These are phyloP conservation scores for Eristalis tenax DNA, from an alignment of 2,888 invertebrate species.

Conservation along the genomic window DNA sequence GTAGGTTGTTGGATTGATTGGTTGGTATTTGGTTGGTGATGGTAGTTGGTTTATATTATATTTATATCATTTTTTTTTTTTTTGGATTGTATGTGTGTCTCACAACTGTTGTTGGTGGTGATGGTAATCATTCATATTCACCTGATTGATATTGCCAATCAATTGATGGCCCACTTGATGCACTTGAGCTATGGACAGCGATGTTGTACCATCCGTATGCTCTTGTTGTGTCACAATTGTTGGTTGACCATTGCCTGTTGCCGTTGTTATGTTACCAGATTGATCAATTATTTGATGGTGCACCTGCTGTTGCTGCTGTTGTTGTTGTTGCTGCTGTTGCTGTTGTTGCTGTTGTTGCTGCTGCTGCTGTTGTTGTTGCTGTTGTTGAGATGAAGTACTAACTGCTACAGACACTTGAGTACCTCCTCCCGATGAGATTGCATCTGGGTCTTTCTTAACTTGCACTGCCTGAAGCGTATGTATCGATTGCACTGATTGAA, in stretches of 20 bases:
- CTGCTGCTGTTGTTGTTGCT: constrained; percentile 75
- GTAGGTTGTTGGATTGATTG: constrained; percentile 50
- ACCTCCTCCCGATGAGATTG: constrained; percentile 72
- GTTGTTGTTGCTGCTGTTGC: constrained; percentile 75
- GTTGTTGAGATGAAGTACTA: constrained; percentile 69
- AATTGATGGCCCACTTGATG: constrained; percentile 82
- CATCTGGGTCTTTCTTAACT: constrained; percentile 81
- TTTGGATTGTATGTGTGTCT: constrained; percentile 54
- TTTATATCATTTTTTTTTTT: constrained; percentile 13
- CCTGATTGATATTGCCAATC: constrained; percentile 81
- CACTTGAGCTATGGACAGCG: constrained; percentile 81
- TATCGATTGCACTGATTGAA: constrained; percentile 80
- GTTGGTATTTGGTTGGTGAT: constrained; percentile 48
- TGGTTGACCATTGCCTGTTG: constrained; percentile 74
- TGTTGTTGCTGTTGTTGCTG: constrained; percentile 75
- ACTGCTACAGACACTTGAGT: constrained; percentile 73
- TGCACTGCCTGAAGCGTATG: constrained; percentile 80
- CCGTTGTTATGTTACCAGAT: constrained; percentile 79
- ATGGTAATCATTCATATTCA: constrained; percentile 81
- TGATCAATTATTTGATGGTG: constrained; percentile 81
- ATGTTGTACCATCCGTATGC: constrained; percentile 80
- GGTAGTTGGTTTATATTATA: constrained; percentile 40
- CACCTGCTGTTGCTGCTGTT: constrained; percentile 75
- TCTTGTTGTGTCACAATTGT: constrained; percentile 80
- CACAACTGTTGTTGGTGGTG: constrained; percentile 76